Evolutionary conservation across 2,888 invertebrate genomes (phyloP).

Genomic region (Tetranychus truncatus): DNA sequence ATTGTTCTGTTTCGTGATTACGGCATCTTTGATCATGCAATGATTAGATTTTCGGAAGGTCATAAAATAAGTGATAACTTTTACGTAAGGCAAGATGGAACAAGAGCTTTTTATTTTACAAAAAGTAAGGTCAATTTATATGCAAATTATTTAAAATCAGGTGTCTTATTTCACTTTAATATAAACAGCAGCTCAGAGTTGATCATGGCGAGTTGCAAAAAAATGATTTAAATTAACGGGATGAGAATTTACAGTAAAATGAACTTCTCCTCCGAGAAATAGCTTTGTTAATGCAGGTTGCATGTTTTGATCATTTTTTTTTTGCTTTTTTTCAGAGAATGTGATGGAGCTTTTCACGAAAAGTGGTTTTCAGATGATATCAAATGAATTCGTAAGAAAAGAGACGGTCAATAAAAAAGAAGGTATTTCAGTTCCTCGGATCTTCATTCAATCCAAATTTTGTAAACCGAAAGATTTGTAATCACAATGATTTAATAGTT

Average conservation of each 20-base stretch:
- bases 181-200: neutral
- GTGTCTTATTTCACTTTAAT: neutral
- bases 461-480: constrained; percentile 34
- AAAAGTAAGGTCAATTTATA: constrained; percentile 29
- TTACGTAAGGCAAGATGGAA: constrained; percentile 91
- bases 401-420: constrained; percentile 82
- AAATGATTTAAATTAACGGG: constrained; percentile 11
- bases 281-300: no score
- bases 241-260: no score
- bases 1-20: constrained; percentile 75
- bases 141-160: neutral
- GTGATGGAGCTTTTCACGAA: neutral
- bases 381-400: constrained; percentile 59
- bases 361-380: constrained; percentile 49
- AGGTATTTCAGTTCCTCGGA: constrained; percentile 67
- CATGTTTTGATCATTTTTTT: neutral
- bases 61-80: constrained; percentile 78
- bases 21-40: constrained; percentile 86
- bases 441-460: constrained; percentile 82
- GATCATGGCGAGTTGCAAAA: neutral
- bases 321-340: neutral
- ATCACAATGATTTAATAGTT: neutral
- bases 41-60: constrained; percentile 75
- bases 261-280: no score
- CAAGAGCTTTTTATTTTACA: constrained; percentile 46